Evolutionary conservation across 2,797 vertebrate species (phyloP).

Genomic region (Tinamus major): DNA sequence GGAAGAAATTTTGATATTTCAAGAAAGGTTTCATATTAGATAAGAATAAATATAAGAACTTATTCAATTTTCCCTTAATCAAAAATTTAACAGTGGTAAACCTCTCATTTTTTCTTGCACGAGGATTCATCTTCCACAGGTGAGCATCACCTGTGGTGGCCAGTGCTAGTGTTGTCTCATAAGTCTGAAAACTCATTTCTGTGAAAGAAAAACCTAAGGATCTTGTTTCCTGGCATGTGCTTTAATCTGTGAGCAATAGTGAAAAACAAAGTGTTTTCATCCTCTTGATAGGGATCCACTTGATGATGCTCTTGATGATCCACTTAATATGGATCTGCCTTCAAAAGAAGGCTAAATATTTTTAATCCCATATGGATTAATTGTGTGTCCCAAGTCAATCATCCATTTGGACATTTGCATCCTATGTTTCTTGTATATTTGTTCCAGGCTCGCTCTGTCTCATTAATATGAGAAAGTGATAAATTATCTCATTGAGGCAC

Average conservation of each 20-base stretch:
- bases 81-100: not conserved
- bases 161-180: not conserved
- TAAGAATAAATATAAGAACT: not conserved
- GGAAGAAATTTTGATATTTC: conserved; percentile 21
- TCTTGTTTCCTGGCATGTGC: not conserved
- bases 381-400: not conserved
- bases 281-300: not conserved
- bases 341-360: not conserved
- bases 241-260: not conserved
- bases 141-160: fast-evolving
- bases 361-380: not conserved
- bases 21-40: not conserved
- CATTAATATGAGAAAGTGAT: not conserved
- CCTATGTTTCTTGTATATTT: not conserved
- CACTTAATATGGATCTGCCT: not conserved
- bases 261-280: not conserved
- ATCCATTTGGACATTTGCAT: not conserved
- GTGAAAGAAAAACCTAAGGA: not conserved
- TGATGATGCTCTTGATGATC: not conserved
- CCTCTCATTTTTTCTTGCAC: not conserved
- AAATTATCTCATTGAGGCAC: not conserved
- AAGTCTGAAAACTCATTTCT: not conserved
- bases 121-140: not conserved
- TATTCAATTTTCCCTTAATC: not conserved
- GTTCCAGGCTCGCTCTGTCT: not conserved